Evolutionary conservation across 1,140 invertebrate genomes (phyloP), one percentile per base, ranked within the genome.

Genomic region (Bombus huntii): DNA sequence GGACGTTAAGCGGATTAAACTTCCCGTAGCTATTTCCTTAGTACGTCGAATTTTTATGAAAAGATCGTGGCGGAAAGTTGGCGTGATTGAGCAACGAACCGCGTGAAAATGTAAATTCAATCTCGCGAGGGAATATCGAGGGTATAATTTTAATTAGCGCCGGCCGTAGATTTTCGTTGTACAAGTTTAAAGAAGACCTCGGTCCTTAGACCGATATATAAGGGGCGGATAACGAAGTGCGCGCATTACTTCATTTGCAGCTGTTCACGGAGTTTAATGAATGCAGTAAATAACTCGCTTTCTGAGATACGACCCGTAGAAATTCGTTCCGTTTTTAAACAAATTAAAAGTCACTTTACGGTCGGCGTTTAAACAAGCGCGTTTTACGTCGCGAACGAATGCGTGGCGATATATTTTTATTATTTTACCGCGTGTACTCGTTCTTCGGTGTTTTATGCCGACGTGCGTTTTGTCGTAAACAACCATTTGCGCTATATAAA

Each of bases 191-290:
- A 47, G 42, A 81, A 62, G 39, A 81, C 28, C 59, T 59, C 42
- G 15, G 25, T 8, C 37, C 65, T 68, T 68, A 10, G 3, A 18
- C 18, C 39, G 25, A 82, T 75, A 75, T 75, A 57, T 39, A 65
- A 74, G 53, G 13, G 28, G 22, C 22, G 18, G 12, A 34, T 42
- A 74, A 73, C 70, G n/a, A 42, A 59, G 28, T 28, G 34, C 31
- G 42, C 39, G 25, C 15, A 37, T 37, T 62, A 75, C 18, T 39
- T 83, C 25, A 42, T 76, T 83, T 42, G 9, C 44, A 68, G 62
- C 57, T 76, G 42, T 76, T 83, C 44, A 34, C 12, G 2, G 44
- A 47, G 25, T 37, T 79, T 84, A 84, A 84, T 79, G 76, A 71
- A 62, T 10, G 31, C 76, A 15, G 70, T 57, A 78, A 78, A 78